Base-by-base conservation (phyloP, 2,888 invertebrate species). In the Crocallis elinguaria region DNA sequence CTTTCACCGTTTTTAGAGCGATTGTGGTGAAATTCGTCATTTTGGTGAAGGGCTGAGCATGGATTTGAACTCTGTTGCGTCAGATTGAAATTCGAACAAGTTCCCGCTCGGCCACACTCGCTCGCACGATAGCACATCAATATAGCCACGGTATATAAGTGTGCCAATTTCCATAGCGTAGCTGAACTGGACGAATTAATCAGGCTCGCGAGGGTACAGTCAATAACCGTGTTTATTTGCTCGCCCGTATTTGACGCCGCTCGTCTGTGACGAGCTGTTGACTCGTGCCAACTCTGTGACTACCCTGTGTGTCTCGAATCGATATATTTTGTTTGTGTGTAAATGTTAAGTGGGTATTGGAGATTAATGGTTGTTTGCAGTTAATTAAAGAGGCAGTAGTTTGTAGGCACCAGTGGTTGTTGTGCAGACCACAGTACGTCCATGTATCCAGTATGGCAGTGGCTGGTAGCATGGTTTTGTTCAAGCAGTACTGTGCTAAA, bases 181-280 rank as follows among this genome's bases (percentile, higher is more conserved):
- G 13, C 9, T 3, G 19, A 8, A 38, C n/a, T n/a, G 17, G 21
- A 21, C 16, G 30, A 42, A 42, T 45, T 39, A 48, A 53, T 48
- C 33, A 48, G 19, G 33, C 35, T 21, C 32, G 27, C n/a, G 43
- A 25, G 43, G 16, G 38, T 33, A 49, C 38, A 11, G 43, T 53
- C 42, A 42, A 53, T 33, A 53, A 8, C 12, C 17, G 27, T 25
- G 16, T 37, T 37, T 52, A 13, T 46, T 19, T 30, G 33, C 44
- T 6, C 30, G 53, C 48, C 53, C 53, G 53, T 48, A 53, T 53
- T 46, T 37, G 37, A 5, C 36, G 49, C 8, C 39, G 25, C n/a
- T 2, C 23, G n/a, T 19, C 9, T 17, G 4, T 41, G 30, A 16
- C 16, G 39, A 1, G 37, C 35, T 32, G 14, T 23, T 35, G 39